Percentiles rank a stretch among this genome's conserved stretches.
phyloP scores from a whole-genome alignment of 2,888 invertebrate genomes.

The Tetranychus piercei region DNA sequence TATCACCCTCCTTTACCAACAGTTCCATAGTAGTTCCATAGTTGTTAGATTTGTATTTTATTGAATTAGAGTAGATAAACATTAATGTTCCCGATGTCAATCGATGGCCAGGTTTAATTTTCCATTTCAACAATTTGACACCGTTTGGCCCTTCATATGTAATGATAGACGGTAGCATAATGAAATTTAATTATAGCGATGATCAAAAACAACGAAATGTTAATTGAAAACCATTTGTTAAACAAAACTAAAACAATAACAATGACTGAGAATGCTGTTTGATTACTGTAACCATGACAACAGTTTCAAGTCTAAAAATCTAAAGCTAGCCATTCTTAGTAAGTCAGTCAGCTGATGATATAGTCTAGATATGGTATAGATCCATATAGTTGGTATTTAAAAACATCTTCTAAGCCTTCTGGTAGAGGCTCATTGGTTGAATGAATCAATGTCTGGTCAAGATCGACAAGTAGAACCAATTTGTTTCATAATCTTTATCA shows the following conservation, averaged over 20 bases:
- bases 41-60: conserved; percentile 46
- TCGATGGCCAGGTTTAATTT: conserved; percentile 61
- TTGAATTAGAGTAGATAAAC: conserved; percentile 51
- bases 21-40: conserved; percentile 60
- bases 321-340: too few species aligned
- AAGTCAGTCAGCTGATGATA: too few species aligned
- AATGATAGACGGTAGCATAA: conserved; percentile 6
- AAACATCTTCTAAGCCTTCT: conserved; percentile 67
- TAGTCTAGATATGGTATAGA: too few species aligned
- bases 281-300: too few species aligned
- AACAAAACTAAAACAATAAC: too few species aligned
- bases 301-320: too few species aligned
- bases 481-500: conserved; percentile 75
- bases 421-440: conserved; percentile 92
- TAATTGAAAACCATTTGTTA: too few species aligned
- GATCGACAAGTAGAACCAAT: conserved; percentile 81
- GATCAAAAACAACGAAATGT: too few species aligned
- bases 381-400: conserved; percentile 76
- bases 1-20: conserved; percentile 61
- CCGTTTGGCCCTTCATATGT: conserved; percentile 22
- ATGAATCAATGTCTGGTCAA: conserved; percentile 96
- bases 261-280: too few species aligned
- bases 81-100: conserved; percentile 62
- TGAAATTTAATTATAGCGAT: too few species aligned
- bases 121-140: conserved; percentile 52